Base-by-base conservation (phyloP, 2,113 vertebrate genomes). In the Rhinoptilus africanus region DNA sequence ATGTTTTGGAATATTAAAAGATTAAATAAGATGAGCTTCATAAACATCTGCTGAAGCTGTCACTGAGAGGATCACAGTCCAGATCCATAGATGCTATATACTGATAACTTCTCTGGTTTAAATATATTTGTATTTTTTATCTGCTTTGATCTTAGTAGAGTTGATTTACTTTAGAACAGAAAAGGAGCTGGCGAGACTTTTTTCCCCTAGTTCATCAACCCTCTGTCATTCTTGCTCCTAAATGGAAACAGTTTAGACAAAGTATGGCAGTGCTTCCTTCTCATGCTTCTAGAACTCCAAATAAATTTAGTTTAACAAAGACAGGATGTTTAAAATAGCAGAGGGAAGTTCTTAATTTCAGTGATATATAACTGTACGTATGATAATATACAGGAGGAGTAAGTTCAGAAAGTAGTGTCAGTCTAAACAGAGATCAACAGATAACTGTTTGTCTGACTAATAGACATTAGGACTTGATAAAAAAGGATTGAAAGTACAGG, bases 341-440 rank as follows among this genome's bases (percentile, higher is more conserved):
- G 41, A 48, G 10, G 74, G 35, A 88, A 85, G 54, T 84, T 93
- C 57, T 87, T 90, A 26, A 57, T 88, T 94, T 93, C 26, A 23
- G 10, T 71, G 37, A 74, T 54, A 15, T 19, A 6, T 82, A 84
- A 74, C 50, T 96, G 69, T 62, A 69, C 84, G 80, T 39, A 84
- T 88, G 62, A 27, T 54, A 86, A 53, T 85, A 71, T 74, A 88
- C 45, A 77, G 56, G 67, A 96, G 69, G n/a, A 89, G 32, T 51
- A 90, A 80, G 47, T 85, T 92, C 53, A 78, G 48, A 62, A 62
- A 91, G 32, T 68, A 84, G 6, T 57, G 50, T 96, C 24, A 62
- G 28, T 92, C 92, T 95, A 91, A 96, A 69, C 66, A 90, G 56
- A 90, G 48, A 62, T 95, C 56, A 57, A 28, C 43, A 93, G 75